Evolutionary conservation across 2,888 invertebrate species (phyloP).

Genomic region (Stictocephala bisonia): DNA sequence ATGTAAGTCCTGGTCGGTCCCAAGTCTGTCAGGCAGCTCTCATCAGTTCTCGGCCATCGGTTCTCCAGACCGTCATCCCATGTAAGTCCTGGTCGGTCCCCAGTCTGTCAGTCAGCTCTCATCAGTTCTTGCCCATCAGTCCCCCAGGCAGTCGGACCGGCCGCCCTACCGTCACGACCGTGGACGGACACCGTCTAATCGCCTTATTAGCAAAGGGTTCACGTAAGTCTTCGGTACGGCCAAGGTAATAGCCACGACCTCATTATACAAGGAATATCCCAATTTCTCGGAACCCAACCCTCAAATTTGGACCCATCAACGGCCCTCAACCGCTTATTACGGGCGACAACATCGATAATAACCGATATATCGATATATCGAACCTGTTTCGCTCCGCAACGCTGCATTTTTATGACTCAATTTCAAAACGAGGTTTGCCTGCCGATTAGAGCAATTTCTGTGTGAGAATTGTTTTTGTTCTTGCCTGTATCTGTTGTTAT

Average conservation of each 20-base stretch:
- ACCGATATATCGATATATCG: conserved; percentile 37
- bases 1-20: too few relatives aligned
- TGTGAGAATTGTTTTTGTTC: conserved; percentile 36
- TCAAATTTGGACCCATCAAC: conserved; percentile 47
- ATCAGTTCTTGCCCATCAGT: too few relatives aligned
- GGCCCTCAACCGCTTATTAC: conserved; percentile 46
- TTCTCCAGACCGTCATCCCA: too few relatives aligned
- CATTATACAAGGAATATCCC: conserved; percentile 46
- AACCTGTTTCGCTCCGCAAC: conserved; percentile 36
- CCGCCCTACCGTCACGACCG: too few relatives aligned
- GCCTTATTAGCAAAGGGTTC: conserved; percentile 38
- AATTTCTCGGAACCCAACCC: conserved; percentile 45
- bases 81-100: too few relatives aligned
- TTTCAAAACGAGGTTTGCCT: conserved; percentile 27
- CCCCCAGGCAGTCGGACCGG: too few relatives aligned
- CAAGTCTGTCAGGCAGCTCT: too few relatives aligned
- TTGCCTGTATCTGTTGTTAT: too few relatives aligned
- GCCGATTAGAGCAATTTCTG: too few relatives aligned
- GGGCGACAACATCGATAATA: conserved; percentile 48
- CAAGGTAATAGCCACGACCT: conserved; percentile 36
- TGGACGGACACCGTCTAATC: neutral
- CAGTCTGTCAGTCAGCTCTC: too few relatives aligned
- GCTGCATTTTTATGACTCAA: conserved; percentile 41
- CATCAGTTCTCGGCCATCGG: too few relatives aligned
- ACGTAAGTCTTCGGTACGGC: too few relatives aligned